Percentiles rank a stretch among this genome's conserved stretches.
Evolutionary conservation across 1,140 invertebrate species (phyloP).

Genomic region (Diorhabda carinulata): DNA sequence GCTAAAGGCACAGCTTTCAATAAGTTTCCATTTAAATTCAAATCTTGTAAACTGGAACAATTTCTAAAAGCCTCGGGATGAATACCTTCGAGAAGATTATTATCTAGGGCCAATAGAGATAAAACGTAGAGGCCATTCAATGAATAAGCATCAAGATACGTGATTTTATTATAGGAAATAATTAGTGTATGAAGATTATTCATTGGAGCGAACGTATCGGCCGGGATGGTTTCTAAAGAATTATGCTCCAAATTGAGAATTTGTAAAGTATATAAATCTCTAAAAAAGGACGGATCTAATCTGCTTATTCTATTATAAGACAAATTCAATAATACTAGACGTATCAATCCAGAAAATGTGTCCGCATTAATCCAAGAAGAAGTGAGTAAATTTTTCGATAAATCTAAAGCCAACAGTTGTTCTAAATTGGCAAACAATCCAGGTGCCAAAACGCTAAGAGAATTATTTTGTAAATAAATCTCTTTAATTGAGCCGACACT

Average conservation of each 20-base stretch:
- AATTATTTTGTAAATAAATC: slow-evolving; percentile 85
- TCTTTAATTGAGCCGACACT: slow-evolving; percentile 74
- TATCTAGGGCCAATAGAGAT: slow-evolving; percentile 72
- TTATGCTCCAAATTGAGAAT: slow-evolving; percentile 79
- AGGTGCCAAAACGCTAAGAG: slow-evolving; percentile 73
- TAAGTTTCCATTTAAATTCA: slow-evolving; percentile 81
- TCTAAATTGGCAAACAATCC: slow-evolving; percentile 79
- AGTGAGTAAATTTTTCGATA: slow-evolving; percentile 82
- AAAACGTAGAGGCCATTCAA: slow-evolving; percentile 76
- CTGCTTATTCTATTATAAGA: slow-evolving; percentile 79
- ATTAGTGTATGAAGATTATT: slow-evolving; percentile 79
- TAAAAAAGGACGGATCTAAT: slow-evolving; percentile 75
- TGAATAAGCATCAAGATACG: slow-evolving; percentile 69
- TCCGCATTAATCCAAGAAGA: slow-evolving; percentile 76
- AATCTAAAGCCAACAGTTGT: slow-evolving; percentile 78
- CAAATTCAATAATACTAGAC: slow-evolving; percentile 79
- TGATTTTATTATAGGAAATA: slow-evolving; percentile 74
- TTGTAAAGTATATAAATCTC: slow-evolving; percentile 76
- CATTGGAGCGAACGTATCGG: slow-evolving; percentile 76
- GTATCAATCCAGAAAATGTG: slow-evolving; percentile 81
- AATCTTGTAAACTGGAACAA: slow-evolving; percentile 75
- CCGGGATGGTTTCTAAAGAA: slow-evolving; percentile 70
- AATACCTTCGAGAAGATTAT: slow-evolving; percentile 71
- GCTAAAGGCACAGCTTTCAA: slow-evolving; percentile 76
- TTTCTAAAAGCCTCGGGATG: slow-evolving; percentile 79